Evolutionary conservation across 1,140 invertebrate genomes (phyloP).

Genomic region (Drosophila sulfurigaster): DNA sequence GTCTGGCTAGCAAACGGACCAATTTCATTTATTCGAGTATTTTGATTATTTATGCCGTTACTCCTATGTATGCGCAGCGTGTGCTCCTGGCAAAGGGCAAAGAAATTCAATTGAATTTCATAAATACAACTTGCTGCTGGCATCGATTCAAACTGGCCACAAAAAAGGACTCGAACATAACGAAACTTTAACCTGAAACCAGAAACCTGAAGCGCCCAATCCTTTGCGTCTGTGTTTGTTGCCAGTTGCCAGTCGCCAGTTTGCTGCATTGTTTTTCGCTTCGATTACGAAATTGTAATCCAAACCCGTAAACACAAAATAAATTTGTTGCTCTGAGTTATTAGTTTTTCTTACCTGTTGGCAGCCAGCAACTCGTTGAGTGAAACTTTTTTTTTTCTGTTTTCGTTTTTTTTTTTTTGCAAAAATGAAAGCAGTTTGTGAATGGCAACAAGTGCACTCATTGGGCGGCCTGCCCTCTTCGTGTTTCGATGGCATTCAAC

Average conservation of each 20-base stretch:
- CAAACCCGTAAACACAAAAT: conserved; percentile 31
- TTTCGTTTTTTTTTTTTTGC: conserved; percentile 9
- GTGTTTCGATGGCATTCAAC: conserved; percentile 34
- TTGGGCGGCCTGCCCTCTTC: conserved; percentile 19
- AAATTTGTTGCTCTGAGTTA: conserved; percentile 47
- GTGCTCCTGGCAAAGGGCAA: conserved; percentile 29
- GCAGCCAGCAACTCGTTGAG: conserved; percentile 11
- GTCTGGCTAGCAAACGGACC: conserved; percentile 2
- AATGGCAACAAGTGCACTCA: conserved; percentile 78
- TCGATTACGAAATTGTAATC: conserved; percentile 54
- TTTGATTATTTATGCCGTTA: conserved; percentile 70
- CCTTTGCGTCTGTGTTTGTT: conserved; percentile 9
- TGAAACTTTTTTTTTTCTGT: conserved; percentile 8
- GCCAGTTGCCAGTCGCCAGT: background rate
- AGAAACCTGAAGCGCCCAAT: conserved; percentile 20
- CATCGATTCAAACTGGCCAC: conserved; percentile 42
- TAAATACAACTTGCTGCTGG: conserved; percentile 14
- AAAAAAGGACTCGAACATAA: conserved; percentile 33
- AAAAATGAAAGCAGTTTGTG: conserved; percentile 66
- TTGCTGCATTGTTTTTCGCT: conserved; percentile 52
- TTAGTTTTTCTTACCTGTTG: conserved; percentile 61
- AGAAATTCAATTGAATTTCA: conserved; percentile 60
- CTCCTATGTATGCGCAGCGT: conserved; percentile 58
- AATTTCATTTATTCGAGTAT: conserved; percentile 28
- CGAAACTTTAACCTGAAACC: conserved; percentile 26